These are phyloP conservation scores for Pseudomugil gertrudae DNA, from an alignment of 2,797 vertebrate species.

Conservation along the genomic window DNA sequence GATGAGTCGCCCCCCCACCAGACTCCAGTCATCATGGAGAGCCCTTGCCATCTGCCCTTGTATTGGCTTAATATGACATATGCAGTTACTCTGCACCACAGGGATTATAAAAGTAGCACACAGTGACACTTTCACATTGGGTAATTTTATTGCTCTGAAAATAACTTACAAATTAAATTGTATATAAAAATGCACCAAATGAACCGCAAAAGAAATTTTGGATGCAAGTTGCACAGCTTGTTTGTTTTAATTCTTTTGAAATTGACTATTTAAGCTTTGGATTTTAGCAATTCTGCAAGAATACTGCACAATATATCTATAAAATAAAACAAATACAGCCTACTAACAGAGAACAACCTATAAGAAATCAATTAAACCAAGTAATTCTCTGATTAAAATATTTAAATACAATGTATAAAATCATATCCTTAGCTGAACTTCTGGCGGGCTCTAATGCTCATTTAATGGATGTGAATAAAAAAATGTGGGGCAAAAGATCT, in stretches of 20 bases:
- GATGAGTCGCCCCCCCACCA: constrained; percentile 34
- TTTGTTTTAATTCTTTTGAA: background rate
- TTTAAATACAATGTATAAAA: no score
- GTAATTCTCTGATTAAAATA: no score
- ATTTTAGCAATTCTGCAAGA: background rate
- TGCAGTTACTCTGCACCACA: constrained; percentile 11
- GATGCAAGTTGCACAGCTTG: no score
- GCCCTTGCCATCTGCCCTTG: constrained; percentile 49
- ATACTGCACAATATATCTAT: background rate
- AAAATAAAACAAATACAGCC: background rate
- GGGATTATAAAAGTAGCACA: constrained; percentile 20
- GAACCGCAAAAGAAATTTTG: background rate
- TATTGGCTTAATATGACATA: constrained; percentile 37
- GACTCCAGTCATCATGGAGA: constrained; percentile 40
- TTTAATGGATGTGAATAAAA: background rate
- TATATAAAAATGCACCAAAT: background rate
- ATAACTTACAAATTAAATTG: background rate
- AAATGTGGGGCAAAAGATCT: background rate
- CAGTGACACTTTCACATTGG: background rate
- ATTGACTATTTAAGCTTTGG: background rate
- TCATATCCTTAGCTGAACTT: background rate
- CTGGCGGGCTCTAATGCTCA: background rate
- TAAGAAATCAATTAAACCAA: background rate
- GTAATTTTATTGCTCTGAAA: background rate
- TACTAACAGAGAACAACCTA: no score